Evolutionary conservation across 2,888 invertebrate genomes (phyloP), one percentile per base, ranked within the genome.

Genomic region (Leptinotarsa juncta): DNA sequence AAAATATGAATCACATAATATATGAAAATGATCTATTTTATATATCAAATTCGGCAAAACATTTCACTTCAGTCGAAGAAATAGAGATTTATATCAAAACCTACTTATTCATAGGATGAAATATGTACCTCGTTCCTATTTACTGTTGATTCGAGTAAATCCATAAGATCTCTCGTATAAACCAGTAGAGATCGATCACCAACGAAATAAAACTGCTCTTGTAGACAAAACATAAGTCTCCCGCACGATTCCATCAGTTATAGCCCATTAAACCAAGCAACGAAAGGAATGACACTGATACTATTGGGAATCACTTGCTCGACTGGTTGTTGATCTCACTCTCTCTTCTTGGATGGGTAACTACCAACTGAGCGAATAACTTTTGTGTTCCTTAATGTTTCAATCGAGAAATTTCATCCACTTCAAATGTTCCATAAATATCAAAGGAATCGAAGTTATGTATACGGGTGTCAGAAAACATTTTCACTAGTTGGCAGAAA

Each of bases 261-360:
- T 72, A 71, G 67, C 49, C 75, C 72, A 75, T 75, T 75, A 70
- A 72, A 50, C 70, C 67, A 48, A 60, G 72, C 75, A 72, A 67
- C 62, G 67, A 67, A 75, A 72, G 60, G 70, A 75, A 75, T 72
- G 75, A 70, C 72, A 72, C 65, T 66, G 75, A 72, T 70, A 72
- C 72, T 62, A 72, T 75, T 70, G 67, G 55, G 55, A 72, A 75
- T 75, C 75, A 75, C 72, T 75, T 75, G 75, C 75, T 75, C 50
- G 70, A 75, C 75, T 75, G 75, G 70, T 50, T 72, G 75, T 75
- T 72, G 75, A 75, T 70, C 70, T 66, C 65, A 57, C 62, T 57
- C 65, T 69, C 62, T 57, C 67, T 65, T 67, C 70, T 62, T 70
- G 72, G 70, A 66, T 72, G 62, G 67, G 69, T 72, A 72, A 66